phyloP scores from a whole-genome alignment of 2,797 vertebrate genomes.

The Mallotus villosus region DNA sequence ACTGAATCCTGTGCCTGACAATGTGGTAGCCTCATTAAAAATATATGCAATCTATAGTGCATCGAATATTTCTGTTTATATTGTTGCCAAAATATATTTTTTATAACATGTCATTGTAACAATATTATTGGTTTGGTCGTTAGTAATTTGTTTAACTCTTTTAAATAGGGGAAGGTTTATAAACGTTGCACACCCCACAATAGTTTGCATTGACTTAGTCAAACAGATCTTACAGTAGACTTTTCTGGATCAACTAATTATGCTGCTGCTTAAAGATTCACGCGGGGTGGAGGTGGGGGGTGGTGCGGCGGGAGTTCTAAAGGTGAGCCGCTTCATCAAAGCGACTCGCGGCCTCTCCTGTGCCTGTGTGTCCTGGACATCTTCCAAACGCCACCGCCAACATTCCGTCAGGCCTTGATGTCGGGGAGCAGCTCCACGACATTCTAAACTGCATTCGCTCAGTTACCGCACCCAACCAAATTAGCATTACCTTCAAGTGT shows the following conservation, averaged over 20 bases:
- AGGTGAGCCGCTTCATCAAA: slow-evolving; percentile 57
- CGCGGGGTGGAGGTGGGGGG: not conserved
- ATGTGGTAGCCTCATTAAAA: not conserved
- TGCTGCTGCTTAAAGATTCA: not conserved
- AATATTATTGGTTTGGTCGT: not conserved
- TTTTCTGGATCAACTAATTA: not conserved
- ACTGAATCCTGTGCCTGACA: slow-evolving; percentile 9
- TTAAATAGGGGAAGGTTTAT: not conserved
- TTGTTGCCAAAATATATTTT: not conserved
- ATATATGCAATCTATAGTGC: not conserved
- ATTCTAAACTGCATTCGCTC: not conserved
- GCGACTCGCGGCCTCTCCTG: slow-evolving; percentile 20
- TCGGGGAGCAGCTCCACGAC: slow-evolving; percentile 1
- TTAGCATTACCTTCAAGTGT: slow-evolving; percentile 47
- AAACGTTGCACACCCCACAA: slow-evolving; percentile 19
- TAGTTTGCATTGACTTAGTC: slow-evolving; percentile 34
- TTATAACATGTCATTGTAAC: not conserved
- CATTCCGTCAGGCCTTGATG: slow-evolving; percentile 34
- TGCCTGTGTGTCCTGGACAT: slow-evolving; percentile 31
- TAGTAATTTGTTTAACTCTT: not conserved
- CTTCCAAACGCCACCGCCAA: slow-evolving; percentile 35
- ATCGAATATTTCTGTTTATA: not conserved
- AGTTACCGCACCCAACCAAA: slow-evolving; percentile 31
- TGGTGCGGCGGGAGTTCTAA: slow-evolving; percentile 33
- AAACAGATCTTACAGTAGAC: not conserved